A percentile compares a stretch with the other conserved stretches of the same genome.
Evolutionary conservation across 2,888 invertebrate genomes (phyloP).

Genomic region (Poecilobothrus nobilitatus): DNA sequence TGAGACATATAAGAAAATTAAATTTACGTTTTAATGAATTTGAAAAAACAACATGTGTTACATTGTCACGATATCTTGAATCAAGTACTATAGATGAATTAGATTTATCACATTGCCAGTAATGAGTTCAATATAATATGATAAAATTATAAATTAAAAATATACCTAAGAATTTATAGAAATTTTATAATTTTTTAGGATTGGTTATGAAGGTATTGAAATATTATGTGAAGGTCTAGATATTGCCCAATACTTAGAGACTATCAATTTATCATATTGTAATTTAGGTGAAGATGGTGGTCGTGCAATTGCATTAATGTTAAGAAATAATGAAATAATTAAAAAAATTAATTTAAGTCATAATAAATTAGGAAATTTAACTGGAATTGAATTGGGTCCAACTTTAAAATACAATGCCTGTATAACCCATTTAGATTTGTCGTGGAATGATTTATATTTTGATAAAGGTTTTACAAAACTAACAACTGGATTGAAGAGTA

Average conservation of each 20-base stretch:
- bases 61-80: constrained; percentile 16
- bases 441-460: constrained; percentile 19
- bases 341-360: constrained; percentile 18
- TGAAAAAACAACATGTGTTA: constrained; percentile 15
- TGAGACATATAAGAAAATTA: constrained; percentile 10
- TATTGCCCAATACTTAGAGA: constrained; percentile 14
- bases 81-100: constrained; percentile 15
- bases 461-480: constrained; percentile 9
- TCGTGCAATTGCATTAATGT: constrained; percentile 13
- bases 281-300: constrained; percentile 20
- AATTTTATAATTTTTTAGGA: no score
- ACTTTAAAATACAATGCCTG: constrained; percentile 14
- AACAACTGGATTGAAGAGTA: constrained; percentile 14
- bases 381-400: constrained; percentile 12
- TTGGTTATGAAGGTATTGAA: constrained; percentile 17
- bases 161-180: not conserved
- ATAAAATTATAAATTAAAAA: no score
- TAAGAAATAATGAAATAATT: constrained; percentile 15
- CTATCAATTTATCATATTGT: constrained; percentile 20
- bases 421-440: constrained; percentile 17
- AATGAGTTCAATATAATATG: not conserved
- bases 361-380: constrained; percentile 15
- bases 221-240: constrained; percentile 19
- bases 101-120: constrained; percentile 19
- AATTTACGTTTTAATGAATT: constrained; percentile 17